Evolutionary conservation across 2,113 vertebrate species (phyloP).

Genomic region (Acanthochromis polyacanthus): DNA sequence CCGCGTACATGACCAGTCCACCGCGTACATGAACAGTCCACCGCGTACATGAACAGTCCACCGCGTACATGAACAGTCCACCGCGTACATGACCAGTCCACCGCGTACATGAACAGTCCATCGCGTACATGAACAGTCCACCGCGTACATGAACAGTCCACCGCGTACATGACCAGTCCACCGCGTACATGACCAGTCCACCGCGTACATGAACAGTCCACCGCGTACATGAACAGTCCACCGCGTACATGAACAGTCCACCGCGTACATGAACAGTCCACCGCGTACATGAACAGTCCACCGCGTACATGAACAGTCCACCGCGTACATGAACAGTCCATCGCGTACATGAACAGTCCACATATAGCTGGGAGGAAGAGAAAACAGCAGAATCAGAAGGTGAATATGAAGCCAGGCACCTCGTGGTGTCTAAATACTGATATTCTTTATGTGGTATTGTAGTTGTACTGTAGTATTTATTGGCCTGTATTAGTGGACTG

Average conservation of each 20-base stretch:
- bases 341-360: neutral
- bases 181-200: constrained; percentile 38
- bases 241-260: neutral
- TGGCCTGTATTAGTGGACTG: too few species aligned
- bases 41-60: neutral
- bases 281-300: constrained; percentile 42
- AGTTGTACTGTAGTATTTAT: neutral
- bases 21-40: constrained; percentile 39
- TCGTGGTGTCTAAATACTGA: neutral
- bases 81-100: neutral
- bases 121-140: neutral
- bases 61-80: constrained; percentile 39
- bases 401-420: neutral
- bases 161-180: neutral
- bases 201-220: neutral
- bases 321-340: constrained; percentile 39
- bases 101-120: constrained; percentile 38
- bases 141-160: constrained; percentile 39
- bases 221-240: constrained; percentile 38
- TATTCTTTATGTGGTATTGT: neutral
- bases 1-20: neutral
- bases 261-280: too few species aligned
- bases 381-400: neutral
- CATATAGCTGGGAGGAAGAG: neutral
- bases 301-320: neutral